A percentile compares a stretch with the other conserved stretches of the same genome.
These are phyloP conservation scores for Vimba vimba DNA, from an alignment of 2,113 vertebrate genomes.

Conservation along the genomic window DNA sequence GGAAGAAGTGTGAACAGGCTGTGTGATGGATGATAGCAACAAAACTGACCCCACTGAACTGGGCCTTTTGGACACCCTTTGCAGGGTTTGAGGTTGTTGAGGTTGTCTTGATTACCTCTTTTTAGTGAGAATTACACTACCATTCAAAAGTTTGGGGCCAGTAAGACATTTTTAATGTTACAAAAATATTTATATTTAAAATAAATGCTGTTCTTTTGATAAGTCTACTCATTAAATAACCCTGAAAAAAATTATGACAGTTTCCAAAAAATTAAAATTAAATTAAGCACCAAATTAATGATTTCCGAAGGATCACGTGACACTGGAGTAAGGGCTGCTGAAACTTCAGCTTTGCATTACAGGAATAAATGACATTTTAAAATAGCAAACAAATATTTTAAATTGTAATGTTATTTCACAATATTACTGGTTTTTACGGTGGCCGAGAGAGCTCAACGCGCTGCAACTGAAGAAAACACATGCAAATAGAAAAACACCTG, in stretches of 20 bases:
- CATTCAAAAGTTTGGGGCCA: neutral
- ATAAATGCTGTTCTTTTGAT: too few species aligned
- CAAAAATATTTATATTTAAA: neutral
- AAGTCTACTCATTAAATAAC: neutral
- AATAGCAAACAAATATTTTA: neutral
- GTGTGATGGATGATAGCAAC: conserved; percentile 12
- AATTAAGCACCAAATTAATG: neutral
- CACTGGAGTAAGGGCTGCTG: too few species aligned
- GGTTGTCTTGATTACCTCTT: neutral
- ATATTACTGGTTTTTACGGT: too few species aligned
- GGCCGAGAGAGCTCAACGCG: too few species aligned
- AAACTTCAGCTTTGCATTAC: neutral
- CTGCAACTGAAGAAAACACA: too few species aligned
- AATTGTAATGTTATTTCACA: too few species aligned
- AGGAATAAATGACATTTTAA: neutral
- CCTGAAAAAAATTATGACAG: neutral
- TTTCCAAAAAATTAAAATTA: neutral
- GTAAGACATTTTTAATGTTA: neutral
- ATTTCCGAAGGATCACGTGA: too few species aligned
- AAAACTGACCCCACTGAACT: neutral
- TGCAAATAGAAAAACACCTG: too few species aligned
- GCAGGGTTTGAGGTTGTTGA: neutral
- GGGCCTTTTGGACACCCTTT: neutral
- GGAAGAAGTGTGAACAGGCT: conserved; percentile 22
- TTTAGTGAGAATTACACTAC: neutral